Evolutionary conservation across 2,888 invertebrate species (phyloP).

Genomic region (Altica lythri): DNA sequence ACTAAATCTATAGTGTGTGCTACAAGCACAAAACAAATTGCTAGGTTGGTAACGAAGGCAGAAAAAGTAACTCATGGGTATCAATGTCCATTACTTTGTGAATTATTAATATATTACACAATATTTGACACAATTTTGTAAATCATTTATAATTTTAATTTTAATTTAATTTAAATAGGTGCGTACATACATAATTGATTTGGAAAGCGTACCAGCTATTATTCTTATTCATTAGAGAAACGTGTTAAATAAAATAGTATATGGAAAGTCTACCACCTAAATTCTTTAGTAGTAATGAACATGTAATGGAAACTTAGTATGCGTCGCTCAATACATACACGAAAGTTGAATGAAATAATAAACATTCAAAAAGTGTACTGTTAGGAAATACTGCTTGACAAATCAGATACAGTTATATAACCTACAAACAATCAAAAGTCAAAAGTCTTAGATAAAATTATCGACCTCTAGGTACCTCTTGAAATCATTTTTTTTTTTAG

Average conservation of each 20-base stretch:
- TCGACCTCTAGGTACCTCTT: too few species aligned
- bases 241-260: constrained; percentile 15
- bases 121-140: too few species aligned
- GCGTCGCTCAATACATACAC: constrained; percentile 23
- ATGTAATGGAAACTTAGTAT: constrained; percentile 29
- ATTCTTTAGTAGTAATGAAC: constrained; percentile 22
- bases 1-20: too few species aligned
- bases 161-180: too few species aligned
- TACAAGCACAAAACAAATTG: too few species aligned
- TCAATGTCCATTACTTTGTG: too few species aligned
- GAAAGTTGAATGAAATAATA: constrained; percentile 33
- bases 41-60: too few species aligned
- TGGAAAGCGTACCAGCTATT: constrained; percentile 16
- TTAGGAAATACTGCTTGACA: constrained; percentile 29
- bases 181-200: constrained; percentile 1
- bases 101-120: too few species aligned
- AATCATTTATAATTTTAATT: too few species aligned
- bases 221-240: constrained; percentile 29
- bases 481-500: too few species aligned
- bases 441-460: too few species aligned
- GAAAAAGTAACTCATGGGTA: too few species aligned
- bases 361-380: constrained; percentile 26
- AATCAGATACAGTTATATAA: constrained; percentile 29
- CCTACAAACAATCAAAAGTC: constrained; percentile 23
- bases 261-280: constrained; percentile 30